Evolutionary conservation across 2,888 invertebrate genomes (phyloP).

Genomic region (Ophioninae sp.): DNA sequence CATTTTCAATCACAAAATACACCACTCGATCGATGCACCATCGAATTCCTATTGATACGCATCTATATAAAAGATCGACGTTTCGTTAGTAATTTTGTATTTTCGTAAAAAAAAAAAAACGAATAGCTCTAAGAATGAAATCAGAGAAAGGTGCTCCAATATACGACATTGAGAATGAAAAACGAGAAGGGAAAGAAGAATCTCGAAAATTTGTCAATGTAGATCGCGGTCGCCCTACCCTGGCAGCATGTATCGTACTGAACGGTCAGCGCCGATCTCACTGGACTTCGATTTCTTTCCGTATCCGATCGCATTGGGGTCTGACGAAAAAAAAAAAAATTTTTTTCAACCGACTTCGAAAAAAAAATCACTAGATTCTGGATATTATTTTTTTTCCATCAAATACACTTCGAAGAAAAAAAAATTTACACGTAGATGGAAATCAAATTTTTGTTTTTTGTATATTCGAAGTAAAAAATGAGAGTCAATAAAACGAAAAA

Average conservation of each 20-base stretch:
- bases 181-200: constrained; percentile 96
- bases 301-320: constrained; percentile 80
- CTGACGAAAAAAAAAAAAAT: constrained; percentile 62
- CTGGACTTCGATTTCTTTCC: constrained; percentile 78
- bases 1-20: constrained; percentile 47
- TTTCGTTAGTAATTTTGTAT: constrained; percentile 1
- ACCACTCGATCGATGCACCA: constrained; percentile 50
- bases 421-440: too few relatives aligned
- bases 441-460: too few relatives aligned
- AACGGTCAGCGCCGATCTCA: constrained; percentile 75
- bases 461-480: too few relatives aligned
- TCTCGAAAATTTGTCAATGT: constrained; percentile 93
- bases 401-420: too few relatives aligned
- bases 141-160: constrained; percentile 92
- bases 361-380: neutral
- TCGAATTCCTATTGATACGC: constrained; percentile 57
- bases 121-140: neutral
- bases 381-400: too few relatives aligned
- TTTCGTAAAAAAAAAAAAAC: neutral
- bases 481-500: too few relatives aligned
- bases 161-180: constrained; percentile 93
- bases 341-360: neutral
- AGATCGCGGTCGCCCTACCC: constrained; percentile 86
- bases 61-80: constrained; percentile 65
- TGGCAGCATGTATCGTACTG: constrained; percentile 93